Evolutionary conservation across 2,888 invertebrate genomes (phyloP), one percentile per base, ranked within the genome.

Genomic region (Andricus curvator): DNA sequence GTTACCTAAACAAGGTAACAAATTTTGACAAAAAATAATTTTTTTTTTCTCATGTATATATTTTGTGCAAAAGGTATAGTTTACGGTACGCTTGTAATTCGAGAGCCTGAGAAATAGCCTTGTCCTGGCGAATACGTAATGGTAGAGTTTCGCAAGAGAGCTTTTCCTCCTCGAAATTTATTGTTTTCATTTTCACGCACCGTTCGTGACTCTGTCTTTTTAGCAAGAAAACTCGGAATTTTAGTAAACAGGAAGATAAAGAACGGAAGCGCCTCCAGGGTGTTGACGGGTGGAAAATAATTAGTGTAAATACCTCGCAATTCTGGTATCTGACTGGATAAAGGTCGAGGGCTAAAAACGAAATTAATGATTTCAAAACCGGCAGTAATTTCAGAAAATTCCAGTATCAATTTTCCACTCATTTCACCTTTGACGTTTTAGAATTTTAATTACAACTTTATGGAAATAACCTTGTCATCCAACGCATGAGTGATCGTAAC

Each of bases 171-270:
- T 29, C 20, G 44, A 68, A 68, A 68, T 68, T 68, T 68, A 68
- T 48, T 68, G 44, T 48, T 68, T 68, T 68, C 68, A 48, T 68
- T 68, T 68, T 25, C 68, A 44, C 25, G 44, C 48, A 25, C 48
- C 22, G 41, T 68, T 44, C 44, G 68, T 68, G 68, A 68, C 48
- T 64, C 17, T 6, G 22, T 68, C 8, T 25, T 48, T 48, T 48
- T 68, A 48, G 22, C 22, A 25, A 25, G 44, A 48, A 25, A 48
- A 25, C 44, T 68, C 29, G 15, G 48, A n/a, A 17, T 68, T 64
- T 64, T 64, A 64, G 25, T 64, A 25, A 29, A 64, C 29, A 64
- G 29, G 48, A 68, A 48, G 44, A 48, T 68, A 44, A 48, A 68
- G 41, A 67, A 67, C 41, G 22, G 41, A 11, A 13, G 44, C 37